Evolutionary conservation across 2,113 vertebrate genomes (phyloP).

Genomic region (Thermophis baileyi): DNA sequence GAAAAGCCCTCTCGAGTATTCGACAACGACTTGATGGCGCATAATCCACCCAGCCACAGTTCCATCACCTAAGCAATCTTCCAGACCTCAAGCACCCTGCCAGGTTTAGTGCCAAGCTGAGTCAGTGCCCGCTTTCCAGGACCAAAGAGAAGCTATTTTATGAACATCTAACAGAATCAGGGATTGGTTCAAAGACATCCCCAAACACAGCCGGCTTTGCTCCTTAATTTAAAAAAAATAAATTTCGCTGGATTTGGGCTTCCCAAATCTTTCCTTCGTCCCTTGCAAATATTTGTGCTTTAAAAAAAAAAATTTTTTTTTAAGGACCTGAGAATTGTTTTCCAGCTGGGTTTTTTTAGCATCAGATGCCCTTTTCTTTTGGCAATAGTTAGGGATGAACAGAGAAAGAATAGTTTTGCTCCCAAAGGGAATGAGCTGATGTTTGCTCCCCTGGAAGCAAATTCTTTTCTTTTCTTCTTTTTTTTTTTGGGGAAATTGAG

Average conservation of each 20-base stretch:
- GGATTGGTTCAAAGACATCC: neutral
- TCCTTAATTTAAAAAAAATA: neutral
- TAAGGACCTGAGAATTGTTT: neutral
- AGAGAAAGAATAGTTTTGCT: no score
- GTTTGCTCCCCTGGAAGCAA: neutral
- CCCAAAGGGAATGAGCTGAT: neutral
- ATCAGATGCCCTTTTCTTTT: neutral
- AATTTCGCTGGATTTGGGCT: no score
- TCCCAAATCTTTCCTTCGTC: neutral
- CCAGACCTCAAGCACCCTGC: neutral
- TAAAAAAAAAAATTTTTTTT: neutral
- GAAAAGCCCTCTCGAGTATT: neutral
- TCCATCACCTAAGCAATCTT: no score
- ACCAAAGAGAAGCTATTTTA: neutral
- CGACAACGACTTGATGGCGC: no score
- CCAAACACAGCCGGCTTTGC: neutral
- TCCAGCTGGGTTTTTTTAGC: no score
- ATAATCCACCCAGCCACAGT: no score
- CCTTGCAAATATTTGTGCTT: neutral
- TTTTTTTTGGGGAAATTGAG: neutral
- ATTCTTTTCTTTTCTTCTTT: neutral
- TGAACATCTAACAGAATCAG: neutral
- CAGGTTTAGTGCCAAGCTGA: neutral
- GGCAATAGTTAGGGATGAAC: neutral
- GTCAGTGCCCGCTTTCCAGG: fast-evolving